These are phyloP conservation scores for Chondrilla cf. caribensis DNA, from an alignment of 37 sponge, comb jelly and placozoan species.

Conservation along the genomic window DNA sequence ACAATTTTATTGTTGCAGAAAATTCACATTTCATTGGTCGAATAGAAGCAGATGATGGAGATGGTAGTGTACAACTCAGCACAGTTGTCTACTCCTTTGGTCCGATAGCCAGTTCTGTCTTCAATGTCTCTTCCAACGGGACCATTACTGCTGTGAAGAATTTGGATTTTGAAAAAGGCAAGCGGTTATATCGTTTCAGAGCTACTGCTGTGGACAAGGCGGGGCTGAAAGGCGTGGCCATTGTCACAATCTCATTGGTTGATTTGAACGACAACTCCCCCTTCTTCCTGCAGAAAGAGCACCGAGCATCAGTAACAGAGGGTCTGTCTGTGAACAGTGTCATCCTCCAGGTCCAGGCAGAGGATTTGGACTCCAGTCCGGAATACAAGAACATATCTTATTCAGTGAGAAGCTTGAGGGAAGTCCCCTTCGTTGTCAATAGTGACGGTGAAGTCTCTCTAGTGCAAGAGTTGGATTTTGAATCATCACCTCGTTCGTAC, in stretches of 20 bases:
- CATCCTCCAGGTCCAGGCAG: constrained; percentile 26
- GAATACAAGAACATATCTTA: background rate
- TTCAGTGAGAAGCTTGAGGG: background rate
- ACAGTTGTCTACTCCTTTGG: constrained; percentile 16
- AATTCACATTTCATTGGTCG: constrained; percentile 21
- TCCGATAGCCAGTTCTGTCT: background rate
- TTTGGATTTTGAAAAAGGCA: constrained; percentile 46
- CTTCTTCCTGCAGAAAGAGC: background rate
- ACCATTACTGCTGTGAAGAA: constrained; percentile 16
- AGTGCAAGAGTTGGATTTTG: constrained; percentile 40
- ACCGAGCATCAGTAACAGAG: constrained; percentile 36
- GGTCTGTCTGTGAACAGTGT: background rate
- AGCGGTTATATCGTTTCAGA: constrained; percentile 6
- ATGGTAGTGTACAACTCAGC: constrained; percentile 44
- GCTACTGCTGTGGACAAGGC: constrained; percentile 47
- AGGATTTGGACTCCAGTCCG: constrained; percentile 29
- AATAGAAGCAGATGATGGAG: constrained; percentile 41
- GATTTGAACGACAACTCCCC: constrained; percentile 78
- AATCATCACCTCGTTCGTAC: constrained; percentile 25
- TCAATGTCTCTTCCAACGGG: constrained; percentile 28
- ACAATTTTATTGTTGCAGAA: constrained; percentile 4
- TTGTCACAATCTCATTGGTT: constrained; percentile 32
- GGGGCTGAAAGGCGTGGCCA: constrained; percentile 20
- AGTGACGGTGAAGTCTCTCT: constrained; percentile 24
- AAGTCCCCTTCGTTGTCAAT: constrained; percentile 43